phyloP scores from a whole-genome alignment of 1,140 invertebrate species.

The Drosophila nigromelanica region DNA sequence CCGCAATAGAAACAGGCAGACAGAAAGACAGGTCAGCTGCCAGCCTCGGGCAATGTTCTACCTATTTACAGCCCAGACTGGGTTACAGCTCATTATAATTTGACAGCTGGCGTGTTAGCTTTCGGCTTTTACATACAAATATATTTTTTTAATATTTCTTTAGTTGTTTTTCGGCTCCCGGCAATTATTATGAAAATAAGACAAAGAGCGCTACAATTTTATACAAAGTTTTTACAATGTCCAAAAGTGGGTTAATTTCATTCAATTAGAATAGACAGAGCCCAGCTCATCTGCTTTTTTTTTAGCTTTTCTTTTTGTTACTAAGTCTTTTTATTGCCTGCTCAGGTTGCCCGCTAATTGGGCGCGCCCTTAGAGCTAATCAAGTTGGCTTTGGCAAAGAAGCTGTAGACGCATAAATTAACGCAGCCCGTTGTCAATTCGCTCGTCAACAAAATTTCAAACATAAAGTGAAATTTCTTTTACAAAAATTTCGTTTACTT shows the following conservation, averaged over 20 bases:
- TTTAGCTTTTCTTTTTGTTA: slow-evolving; percentile 22
- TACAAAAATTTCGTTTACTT: slow-evolving; percentile 34
- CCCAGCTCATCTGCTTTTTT: slow-evolving; percentile 33
- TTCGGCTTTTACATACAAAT: slow-evolving; percentile 26
- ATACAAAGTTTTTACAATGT: slow-evolving; percentile 40
- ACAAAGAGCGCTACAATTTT: slow-evolving; percentile 42
- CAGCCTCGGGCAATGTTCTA: slow-evolving; percentile 32
- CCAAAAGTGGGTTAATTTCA: slow-evolving; percentile 74
- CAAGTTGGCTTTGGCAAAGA: slow-evolving; percentile 60
- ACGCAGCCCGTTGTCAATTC: slow-evolving; percentile 34
- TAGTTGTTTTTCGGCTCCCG: slow-evolving; percentile 4
- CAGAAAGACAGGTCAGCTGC: slow-evolving; percentile 2
- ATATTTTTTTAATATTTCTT: slow-evolving; percentile 56
- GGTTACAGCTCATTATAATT: slow-evolving; percentile 60
- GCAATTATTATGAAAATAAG: slow-evolving; percentile 66
- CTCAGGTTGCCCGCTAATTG: slow-evolving; percentile 64
- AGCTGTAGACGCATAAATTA: slow-evolving; percentile 60
- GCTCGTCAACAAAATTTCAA: slow-evolving; percentile 15
- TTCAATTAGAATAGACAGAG: slow-evolving; percentile 76
- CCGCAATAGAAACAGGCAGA: background rate
- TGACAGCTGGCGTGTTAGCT: slow-evolving; percentile 34
- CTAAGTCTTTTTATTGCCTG: slow-evolving; percentile 46
- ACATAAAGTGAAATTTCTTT: slow-evolving; percentile 51
- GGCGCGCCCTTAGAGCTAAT: slow-evolving; percentile 53
- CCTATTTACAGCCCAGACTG: slow-evolving; percentile 18